Evolutionary conservation across 1,140 invertebrate species (phyloP), one percentile per base, ranked within the genome.

Genomic region (Zaprionus camerounensis): DNA sequence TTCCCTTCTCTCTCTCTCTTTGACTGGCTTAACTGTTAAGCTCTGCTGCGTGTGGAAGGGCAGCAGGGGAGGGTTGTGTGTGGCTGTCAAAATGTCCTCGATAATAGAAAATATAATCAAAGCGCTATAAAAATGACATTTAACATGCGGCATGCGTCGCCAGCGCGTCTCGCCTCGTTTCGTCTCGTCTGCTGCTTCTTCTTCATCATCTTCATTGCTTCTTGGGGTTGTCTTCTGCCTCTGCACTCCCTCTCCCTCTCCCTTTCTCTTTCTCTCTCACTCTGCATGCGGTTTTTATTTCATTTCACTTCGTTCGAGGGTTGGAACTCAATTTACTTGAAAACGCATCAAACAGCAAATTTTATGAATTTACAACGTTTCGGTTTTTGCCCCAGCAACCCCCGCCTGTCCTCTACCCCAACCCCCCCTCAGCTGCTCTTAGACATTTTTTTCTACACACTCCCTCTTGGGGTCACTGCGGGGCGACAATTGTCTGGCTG

Each of bases 101-200:
- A 88, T 88, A 88, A 88, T 88, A 88, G 85, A 88, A 88, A 90
- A 88, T 90, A 90, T 88, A 88, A 88, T 88, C 85, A 88, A 88
- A 88, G 85, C 85, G 85, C 85, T 80, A 88, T 88, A 88, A 88
- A 88, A 88, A 88, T 88, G 85, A 88, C 85, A 88, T 88, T 88
- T 88, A 90, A 90, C 85, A 90, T 88, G 85, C 85, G 85, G 85
- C 85, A 66, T 74, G 84, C 84, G 84, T 88, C 81, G 83, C 78
- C 78, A 71, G 58, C 77, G 87, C 77, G 80, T 78, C 84, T 78
- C 84, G 53, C 38, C 28, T 67, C 71, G 57, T 65, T 56, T 62
- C 64, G 26, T 38, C 62, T 12, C 11, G 26, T 51, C 46, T 41
- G 44, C 36, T 26, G 53, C 53, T 22, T n/a, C 26, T 28, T 46